Evolutionary conservation across 2,888 invertebrate genomes (phyloP).

Genomic region (Chesias legatella): DNA sequence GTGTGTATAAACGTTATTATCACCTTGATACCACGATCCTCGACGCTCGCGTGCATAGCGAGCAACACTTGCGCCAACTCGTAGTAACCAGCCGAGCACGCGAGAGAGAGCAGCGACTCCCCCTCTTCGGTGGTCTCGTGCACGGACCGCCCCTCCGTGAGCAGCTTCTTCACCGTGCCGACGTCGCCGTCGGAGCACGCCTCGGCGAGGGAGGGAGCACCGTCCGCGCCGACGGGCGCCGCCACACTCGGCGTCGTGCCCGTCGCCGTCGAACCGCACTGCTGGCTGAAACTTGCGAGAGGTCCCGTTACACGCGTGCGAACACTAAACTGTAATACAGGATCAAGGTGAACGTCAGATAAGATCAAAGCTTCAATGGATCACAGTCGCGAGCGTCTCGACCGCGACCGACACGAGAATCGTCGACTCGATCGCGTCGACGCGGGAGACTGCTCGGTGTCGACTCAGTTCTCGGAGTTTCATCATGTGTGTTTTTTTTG

Average conservation of each 20-base stretch:
- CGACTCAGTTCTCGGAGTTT: slow-evolving; percentile 82
- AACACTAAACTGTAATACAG: not conserved
- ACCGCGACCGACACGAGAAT: slow-evolving; percentile 54
- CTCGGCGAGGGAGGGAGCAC: slow-evolving; percentile 90
- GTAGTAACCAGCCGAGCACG: slow-evolving; percentile 98
- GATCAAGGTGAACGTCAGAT: slow-evolving; percentile 48
- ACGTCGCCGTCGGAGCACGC: slow-evolving; percentile 98
- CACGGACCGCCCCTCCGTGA: slow-evolving; percentile 95
- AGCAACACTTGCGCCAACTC: slow-evolving; percentile 97
- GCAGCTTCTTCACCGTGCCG: slow-evolving; percentile 92
- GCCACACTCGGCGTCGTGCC: slow-evolving; percentile 75
- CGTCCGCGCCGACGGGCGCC: slow-evolving; percentile 67
- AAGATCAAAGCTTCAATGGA: slow-evolving; percentile 76
- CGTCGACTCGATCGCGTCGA: slow-evolving; percentile 49
- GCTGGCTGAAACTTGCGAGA: slow-evolving; percentile 49
- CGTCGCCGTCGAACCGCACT: slow-evolving; percentile 70
- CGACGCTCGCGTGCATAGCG: slow-evolving; percentile 98
- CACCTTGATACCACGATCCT: slow-evolving; percentile 96
- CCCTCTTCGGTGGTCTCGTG: slow-evolving; percentile 99
- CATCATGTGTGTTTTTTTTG: slow-evolving; percentile 80
- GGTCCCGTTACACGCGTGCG: not conserved
- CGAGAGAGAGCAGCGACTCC: slow-evolving; percentile 96
- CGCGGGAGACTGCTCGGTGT: slow-evolving; percentile 47
- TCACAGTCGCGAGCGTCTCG: slow-evolving; percentile 63
- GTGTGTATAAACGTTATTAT: not conserved